Evolutionary conservation across 1,140 invertebrate species (phyloP), one percentile per base, ranked within the genome.

Genomic region (Drosophila leontia): DNA sequence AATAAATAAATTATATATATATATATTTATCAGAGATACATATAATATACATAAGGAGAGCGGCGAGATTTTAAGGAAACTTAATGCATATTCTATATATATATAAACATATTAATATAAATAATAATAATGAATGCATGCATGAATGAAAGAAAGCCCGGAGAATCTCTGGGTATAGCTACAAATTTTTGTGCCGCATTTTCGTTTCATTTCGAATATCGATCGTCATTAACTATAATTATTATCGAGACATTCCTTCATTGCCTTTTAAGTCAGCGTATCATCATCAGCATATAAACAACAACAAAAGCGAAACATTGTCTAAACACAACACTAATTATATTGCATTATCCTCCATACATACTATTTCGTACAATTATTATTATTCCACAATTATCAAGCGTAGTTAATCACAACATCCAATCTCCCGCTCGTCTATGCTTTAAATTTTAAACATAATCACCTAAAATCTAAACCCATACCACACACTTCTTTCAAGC

Each of bases 311-410:
- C 60, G 23, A 67, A 68, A 48, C 23, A 48, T 67, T 82, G 76
- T 79, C 62, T 78, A 78, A 34, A 34, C 71, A 42, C 53, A 75
- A 71, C 58, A 80, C 80, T 88, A 83, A 88, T 88, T 88, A 61
- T 87, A 88, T 87, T 87, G 77, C 80, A 87, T 87, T 85, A 86
- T 86, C 62, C 72, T 86, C 55, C 72, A 78, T 87, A 86, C 86
- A 56, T 83, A 56, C 5, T 55, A 88, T 83, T 86, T 88, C 83
- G 84, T 86, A 86, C 69, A 42, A 72, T 78, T 78, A 77, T 86
- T 86, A 88, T 86, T 87, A 88, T 85, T 88, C 85, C 84, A 87
- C 82, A 48, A 29, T 88, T 87, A 88, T 88, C 76, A 68, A 87
- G 83, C 84, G 84, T 87, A 87, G 47, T 74, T 87, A 87, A 88